Evolutionary conservation across 2,888 invertebrate genomes (phyloP).

Genomic region (Lycaena phlaeas): DNA sequence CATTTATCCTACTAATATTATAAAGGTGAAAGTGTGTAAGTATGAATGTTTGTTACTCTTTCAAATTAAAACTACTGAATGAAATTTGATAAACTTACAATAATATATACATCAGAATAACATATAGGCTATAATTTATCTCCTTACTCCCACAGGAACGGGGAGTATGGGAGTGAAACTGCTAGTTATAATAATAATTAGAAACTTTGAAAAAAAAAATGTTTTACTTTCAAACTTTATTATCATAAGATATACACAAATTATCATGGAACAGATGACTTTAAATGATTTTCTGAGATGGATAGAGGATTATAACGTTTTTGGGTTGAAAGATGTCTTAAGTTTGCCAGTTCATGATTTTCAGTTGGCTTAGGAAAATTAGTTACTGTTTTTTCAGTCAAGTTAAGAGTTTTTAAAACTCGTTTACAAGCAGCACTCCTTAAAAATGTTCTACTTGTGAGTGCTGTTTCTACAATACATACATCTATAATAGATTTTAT

Average conservation of each 20-base stretch:
- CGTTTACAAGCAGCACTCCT: constrained; percentile 26
- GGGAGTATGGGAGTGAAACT: too few relatives aligned
- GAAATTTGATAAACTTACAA: too few relatives aligned
- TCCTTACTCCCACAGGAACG: too few relatives aligned
- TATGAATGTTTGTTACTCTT: too few relatives aligned
- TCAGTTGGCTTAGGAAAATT: constrained; percentile 30
- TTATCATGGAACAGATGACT: constrained; percentile 15
- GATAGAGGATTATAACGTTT: constrained; percentile 46
- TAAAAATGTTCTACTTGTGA: constrained; percentile 41
- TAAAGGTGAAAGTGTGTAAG: too few relatives aligned
- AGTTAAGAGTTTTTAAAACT: constrained; percentile 30
- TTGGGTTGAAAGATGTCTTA: constrained; percentile 35
- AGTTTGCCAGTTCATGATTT: constrained; percentile 28
- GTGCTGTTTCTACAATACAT: constrained; percentile 46
- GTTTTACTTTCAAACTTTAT: too few relatives aligned
- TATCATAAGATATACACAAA: not conserved
- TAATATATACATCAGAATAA: too few relatives aligned
- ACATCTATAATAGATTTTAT: constrained; percentile 32
- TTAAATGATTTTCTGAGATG: constrained; percentile 35
- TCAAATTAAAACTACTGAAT: too few relatives aligned
- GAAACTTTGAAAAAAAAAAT: too few relatives aligned
- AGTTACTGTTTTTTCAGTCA: constrained; percentile 27
- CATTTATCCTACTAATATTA: too few relatives aligned
- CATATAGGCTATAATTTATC: too few relatives aligned
- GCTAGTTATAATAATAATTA: too few relatives aligned